Conservation (phyloP, 1,140 invertebrate species). For the Sitophilus oryzae region DNA sequence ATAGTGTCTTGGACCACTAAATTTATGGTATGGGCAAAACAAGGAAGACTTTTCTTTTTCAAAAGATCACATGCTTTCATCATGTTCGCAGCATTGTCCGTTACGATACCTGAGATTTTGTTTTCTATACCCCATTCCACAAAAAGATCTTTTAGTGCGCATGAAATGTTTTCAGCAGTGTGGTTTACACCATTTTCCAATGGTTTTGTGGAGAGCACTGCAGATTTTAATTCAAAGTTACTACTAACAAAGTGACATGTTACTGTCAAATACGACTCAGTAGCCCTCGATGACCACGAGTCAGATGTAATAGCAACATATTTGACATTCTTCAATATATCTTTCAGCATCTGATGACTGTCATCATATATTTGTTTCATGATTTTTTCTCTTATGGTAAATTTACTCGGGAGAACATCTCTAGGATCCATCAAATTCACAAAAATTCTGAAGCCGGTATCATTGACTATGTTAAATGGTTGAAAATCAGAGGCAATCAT, state of each 20-base stretch:
- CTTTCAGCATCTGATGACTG: slow-evolving; percentile 1
- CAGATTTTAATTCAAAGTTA: slow-evolving; percentile 10
- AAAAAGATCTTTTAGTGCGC: slow-evolving; percentile 2
- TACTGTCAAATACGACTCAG: slow-evolving; percentile 16
- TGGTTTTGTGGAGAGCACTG: slow-evolving; percentile 9
- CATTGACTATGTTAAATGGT: slow-evolving; percentile 32
- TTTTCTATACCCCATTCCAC: slow-evolving; percentile 13
- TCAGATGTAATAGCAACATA: slow-evolving; percentile 16
- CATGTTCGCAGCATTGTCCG: slow-evolving; percentile 18
- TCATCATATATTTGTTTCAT: slow-evolving; percentile 1
- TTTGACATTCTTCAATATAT: slow-evolving; percentile 1
- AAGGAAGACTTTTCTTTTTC: slow-evolving; percentile 13
- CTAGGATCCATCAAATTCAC: slow-evolving; percentile 25
- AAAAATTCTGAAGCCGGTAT: slow-evolving; percentile 27
- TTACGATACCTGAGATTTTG: slow-evolving; percentile 14
- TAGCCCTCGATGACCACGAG: slow-evolving; percentile 12
- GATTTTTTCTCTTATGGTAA: slow-evolving; percentile 14
- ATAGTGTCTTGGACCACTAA: slow-evolving; percentile 8
- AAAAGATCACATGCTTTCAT: slow-evolving; percentile 5
- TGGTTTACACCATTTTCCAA: slow-evolving; percentile 8
- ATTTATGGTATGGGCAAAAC: slow-evolving; percentile 17
- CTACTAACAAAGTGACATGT: slow-evolving; percentile 12
- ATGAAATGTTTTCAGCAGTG: slow-evolving; percentile 10
- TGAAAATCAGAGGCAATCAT: slow-evolving; percentile 30
- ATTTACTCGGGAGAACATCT: slow-evolving; percentile 26